Conservation (phyloP, 2,113 vertebrate genomes). For the Hemiscyllium ocellatum region DNA sequence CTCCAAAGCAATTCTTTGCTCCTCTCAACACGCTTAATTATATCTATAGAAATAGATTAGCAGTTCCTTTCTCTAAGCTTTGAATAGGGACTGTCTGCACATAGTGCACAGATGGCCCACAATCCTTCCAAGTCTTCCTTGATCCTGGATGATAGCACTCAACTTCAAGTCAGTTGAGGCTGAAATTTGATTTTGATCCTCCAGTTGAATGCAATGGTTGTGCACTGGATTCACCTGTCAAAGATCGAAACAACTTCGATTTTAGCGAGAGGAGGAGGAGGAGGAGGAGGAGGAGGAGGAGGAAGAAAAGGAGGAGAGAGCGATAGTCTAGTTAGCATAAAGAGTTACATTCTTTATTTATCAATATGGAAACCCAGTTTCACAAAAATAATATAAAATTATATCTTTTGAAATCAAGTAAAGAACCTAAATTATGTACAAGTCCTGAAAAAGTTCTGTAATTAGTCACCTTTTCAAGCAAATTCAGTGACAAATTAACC, state of each 20-base stretch:
- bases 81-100: no score
- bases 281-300: no score
- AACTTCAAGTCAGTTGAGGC: background rate
- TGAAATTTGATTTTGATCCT: background rate
- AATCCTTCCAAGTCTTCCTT: background rate
- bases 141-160: background rate
- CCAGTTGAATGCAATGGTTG: background rate
- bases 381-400: background rate
- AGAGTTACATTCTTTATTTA: background rate
- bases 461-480: background rate
- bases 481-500: background rate
- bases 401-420: background rate
- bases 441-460: background rate
- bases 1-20: no score
- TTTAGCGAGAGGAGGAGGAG: background rate
- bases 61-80: background rate
- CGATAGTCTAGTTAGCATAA: background rate
- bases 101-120: background rate
- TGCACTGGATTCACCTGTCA: background rate
- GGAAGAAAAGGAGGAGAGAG: background rate
- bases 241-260: background rate
- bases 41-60: no score
- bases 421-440: background rate
- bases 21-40: no score
- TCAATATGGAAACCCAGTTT: background rate